These are phyloP conservation scores for Phocides pigmalion DNA, from an alignment of 1,140 invertebrate genomes.

Conservation along the genomic window DNA sequence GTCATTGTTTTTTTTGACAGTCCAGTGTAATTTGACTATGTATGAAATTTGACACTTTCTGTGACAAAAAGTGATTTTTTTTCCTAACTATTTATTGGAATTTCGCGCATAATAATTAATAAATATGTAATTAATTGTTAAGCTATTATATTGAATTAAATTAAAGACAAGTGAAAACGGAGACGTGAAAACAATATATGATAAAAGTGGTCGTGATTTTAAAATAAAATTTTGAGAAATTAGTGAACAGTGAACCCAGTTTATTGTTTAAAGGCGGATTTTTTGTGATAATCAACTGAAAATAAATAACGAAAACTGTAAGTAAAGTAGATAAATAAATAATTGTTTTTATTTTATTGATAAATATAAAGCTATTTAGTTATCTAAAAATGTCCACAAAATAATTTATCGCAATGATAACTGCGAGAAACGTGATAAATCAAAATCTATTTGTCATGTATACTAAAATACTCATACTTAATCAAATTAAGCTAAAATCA, in stretches of 20 bases:
- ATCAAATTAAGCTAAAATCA: no score
- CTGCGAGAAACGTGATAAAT: no score
- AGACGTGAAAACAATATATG: neutral
- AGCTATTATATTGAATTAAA: no score
- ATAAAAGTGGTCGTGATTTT: neutral
- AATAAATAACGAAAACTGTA: neutral
- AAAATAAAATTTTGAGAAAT: neutral
- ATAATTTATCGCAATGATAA: no score
- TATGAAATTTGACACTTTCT: neutral
- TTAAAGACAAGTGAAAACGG: neutral
- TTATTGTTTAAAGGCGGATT: neutral
- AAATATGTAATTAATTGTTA: no score
- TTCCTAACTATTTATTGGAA: neutral
- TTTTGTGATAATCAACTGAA: neutral
- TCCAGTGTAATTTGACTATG: neutral
- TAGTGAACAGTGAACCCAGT: neutral
- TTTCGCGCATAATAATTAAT: no score
- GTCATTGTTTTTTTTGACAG: neutral
- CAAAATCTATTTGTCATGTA: no score
- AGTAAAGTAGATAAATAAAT: no score
- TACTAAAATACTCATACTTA: no score
- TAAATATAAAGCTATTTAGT: no score
- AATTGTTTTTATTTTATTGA: no score
- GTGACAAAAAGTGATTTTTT: neutral
- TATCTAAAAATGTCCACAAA: no score